phyloP scores from a whole-genome alignment of 2,888 invertebrate genomes.

The Clusia tigrina region DNA sequence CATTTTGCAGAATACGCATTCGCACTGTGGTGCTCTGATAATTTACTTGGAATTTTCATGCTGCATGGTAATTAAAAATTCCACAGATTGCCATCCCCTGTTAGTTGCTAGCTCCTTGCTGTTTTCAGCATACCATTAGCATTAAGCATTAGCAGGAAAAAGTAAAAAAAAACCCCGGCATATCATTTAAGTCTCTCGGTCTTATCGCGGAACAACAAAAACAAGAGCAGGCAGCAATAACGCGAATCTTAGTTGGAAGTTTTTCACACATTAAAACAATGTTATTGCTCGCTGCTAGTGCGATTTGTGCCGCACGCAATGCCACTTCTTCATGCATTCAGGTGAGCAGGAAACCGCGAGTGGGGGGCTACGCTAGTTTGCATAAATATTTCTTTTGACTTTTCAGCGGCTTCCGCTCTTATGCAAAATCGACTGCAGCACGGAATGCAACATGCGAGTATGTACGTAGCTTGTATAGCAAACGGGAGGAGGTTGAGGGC shows the following conservation, averaged over 20 bases:
- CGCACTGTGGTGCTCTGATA: not conserved
- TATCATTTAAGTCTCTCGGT: not conserved
- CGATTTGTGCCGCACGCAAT: not conserved
- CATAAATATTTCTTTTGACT: not conserved
- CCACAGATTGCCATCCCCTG: too few species aligned
- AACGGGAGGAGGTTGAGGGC: too few species aligned
- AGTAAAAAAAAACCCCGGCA: not conserved
- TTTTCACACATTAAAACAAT: not conserved
- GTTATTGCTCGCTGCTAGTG: not conserved
- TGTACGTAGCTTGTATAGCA: too few species aligned
- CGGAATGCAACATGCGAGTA: too few species aligned
- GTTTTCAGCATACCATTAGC: too few species aligned
- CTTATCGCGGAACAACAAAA: not conserved
- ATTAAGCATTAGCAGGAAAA: not conserved
- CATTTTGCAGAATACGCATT: too few species aligned
- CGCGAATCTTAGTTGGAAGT: not conserved
- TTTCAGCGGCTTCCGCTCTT: not conserved
- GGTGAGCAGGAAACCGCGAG: not conserved
- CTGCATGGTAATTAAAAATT: not conserved
- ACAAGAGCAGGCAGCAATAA: not conserved
- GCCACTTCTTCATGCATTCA: not conserved
- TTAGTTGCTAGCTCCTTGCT: too few species aligned
- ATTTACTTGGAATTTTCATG: not conserved
- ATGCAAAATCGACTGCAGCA: too few species aligned
- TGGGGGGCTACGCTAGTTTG: not conserved